Conservation (phyloP, 2,113 vertebrate genomes). For the Meriones unguiculatus region DNA sequence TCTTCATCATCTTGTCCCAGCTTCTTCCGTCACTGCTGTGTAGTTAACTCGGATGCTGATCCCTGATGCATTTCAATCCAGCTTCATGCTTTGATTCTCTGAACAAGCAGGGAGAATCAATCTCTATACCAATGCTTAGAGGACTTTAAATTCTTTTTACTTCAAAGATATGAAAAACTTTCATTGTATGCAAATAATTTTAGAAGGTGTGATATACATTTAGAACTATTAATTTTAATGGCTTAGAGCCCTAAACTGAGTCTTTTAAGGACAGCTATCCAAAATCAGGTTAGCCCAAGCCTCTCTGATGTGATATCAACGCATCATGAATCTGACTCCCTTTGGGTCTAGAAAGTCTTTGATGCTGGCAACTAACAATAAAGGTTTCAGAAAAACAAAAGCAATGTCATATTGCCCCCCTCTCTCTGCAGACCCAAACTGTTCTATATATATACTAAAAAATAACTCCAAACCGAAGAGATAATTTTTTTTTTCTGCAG, state of each 20-base stretch:
- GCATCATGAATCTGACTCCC: not conserved
- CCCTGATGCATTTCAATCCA: not conserved
- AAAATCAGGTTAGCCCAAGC: not conserved
- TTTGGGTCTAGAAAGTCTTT: not conserved
- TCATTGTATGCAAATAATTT: conserved; percentile 19
- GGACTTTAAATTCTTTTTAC: not conserved
- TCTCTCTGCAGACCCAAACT: not conserved
- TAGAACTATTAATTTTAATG: not conserved
- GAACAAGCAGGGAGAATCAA: not conserved
- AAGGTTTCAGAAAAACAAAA: conserved; percentile 46
- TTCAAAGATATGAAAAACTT: not conserved
- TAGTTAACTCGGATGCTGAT: not conserved
- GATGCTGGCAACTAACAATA: not conserved
- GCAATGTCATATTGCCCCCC: not conserved
- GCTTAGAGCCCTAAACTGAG: not conserved
- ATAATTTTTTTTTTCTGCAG: conserved; percentile 17
- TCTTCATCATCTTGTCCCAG: not conserved
- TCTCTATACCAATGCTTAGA: not conserved
- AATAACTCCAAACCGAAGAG: conserved; percentile 20
- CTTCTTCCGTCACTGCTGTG: not conserved
- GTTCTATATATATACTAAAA: not conserved
- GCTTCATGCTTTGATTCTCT: not conserved
- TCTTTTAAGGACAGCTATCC: not conserved
- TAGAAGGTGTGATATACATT: not conserved
- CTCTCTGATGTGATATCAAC: not conserved